Evolutionary conservation across 2,113 vertebrate species (phyloP), one percentile per base, ranked within the genome.

Genomic region (Albula glossodonta): DNA sequence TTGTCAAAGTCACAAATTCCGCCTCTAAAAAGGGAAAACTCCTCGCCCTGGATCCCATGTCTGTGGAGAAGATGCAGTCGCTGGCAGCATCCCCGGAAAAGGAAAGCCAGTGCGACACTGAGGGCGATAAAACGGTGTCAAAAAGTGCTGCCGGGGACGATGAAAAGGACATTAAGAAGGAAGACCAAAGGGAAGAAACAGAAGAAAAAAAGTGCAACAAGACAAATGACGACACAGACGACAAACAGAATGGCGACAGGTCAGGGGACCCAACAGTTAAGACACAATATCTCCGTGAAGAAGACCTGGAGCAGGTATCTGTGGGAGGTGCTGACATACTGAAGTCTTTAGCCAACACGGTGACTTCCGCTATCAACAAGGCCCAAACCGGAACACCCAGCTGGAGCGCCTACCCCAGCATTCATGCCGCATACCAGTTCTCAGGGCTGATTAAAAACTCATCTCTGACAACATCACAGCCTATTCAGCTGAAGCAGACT

Each of bases 21-120:
- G 98, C 98, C 83, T 99, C 98, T 70, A 99, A 99, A 94, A 99
- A 99, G 87, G 98, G 98, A 22, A 99, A 99, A 90, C 98, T 99
- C 89, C 94, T 99, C 89, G 97, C 98, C 60, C 93, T 99, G 4
- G 98, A 99, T 91, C 98, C 97, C 0, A 87, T 99, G 86, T 97
- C 97, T 0, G 96, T 99, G 88, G 98, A 99, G 93, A 99, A 99
- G 92, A 98, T 99, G 94, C 98, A 99, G 25, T 96, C 95, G 0
- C 88, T 99, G 81, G 96, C 97, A 0, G 97, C 99, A 84, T 93
- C 96, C 1, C 93, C 95, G 0, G 91, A 86, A 86, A 93, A 82
- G 6, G 97, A 98, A n/a, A 89, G 93, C 5, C 89, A 90, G 0
- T 79, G 92, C 78, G 90, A 93, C n/a, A 95, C 95, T 86, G 96